Percentiles rank a stretch among this genome's conserved stretches.
Evolutionary conservation across 2,113 vertebrate genomes (phyloP).

Genomic region (Tachuris rubrigastra): DNA sequence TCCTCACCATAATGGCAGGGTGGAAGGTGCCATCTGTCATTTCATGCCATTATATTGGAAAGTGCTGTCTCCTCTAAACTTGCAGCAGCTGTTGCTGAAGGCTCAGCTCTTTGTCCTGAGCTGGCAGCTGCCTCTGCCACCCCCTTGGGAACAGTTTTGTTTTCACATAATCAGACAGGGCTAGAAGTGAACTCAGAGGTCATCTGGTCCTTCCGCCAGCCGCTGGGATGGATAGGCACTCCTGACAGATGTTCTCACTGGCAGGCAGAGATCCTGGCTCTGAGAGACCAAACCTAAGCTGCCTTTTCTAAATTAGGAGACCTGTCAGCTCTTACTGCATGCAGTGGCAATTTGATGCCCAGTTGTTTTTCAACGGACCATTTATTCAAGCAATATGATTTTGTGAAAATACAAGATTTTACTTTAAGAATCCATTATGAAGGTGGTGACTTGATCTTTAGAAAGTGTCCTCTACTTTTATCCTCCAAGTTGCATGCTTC

Average conservation of each 20-base stretch:
- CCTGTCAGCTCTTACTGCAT: neutral
- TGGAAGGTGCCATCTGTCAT: neutral
- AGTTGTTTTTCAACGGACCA: neutral
- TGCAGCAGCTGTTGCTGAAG: neutral
- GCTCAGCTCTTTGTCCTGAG: conserved; percentile 18
- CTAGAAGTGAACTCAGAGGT: neutral
- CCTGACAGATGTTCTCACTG: neutral
- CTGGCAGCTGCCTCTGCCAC: conserved; percentile 5
- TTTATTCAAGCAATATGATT: neutral
- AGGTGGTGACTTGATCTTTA: neutral
- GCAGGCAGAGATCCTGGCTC: neutral
- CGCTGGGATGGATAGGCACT: neutral
- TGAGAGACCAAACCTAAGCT: neutral
- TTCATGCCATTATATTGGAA: neutral
- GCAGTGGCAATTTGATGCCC: neutral
- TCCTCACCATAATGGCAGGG: neutral
- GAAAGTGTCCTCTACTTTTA: neutral
- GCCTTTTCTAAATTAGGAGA: neutral
- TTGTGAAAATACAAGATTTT: neutral
- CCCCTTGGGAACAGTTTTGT: neutral
- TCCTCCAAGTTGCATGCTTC: neutral
- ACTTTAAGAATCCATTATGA: neutral
- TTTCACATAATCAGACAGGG: neutral
- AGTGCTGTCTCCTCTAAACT: neutral
- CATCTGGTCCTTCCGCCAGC: conserved; percentile 23